phyloP scores from a whole-genome alignment of 2,888 invertebrate species.

The Yponomeuta cagnagella region DNA sequence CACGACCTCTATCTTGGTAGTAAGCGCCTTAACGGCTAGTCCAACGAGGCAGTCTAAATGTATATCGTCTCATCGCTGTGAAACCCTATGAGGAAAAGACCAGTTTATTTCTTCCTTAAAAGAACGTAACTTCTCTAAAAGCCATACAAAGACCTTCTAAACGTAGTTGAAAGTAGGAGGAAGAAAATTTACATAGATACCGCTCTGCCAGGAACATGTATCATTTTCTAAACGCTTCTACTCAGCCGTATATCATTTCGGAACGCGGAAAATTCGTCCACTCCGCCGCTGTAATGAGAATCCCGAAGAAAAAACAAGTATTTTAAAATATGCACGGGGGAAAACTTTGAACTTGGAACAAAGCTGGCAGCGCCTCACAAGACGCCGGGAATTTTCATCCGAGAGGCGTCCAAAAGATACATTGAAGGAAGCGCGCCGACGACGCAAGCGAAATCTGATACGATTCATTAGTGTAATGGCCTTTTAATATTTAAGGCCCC shows the following conservation, averaged over 20 bases:
- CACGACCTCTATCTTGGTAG: no score
- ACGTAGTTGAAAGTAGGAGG: slow-evolving; percentile 12
- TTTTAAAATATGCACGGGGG: slow-evolving; percentile 34
- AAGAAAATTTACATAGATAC: slow-evolving; percentile 17
- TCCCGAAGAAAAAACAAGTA: slow-evolving; percentile 23
- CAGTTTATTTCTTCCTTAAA: background rate
- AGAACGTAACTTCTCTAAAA: background rate
- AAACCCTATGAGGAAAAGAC: no score
- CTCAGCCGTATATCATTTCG: slow-evolving; percentile 1
- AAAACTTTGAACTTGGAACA: slow-evolving; percentile 41
- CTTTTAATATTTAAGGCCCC: slow-evolving; percentile 69
- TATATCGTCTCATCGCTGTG: no score
- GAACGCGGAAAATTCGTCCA: slow-evolving; percentile 1
- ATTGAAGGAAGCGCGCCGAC: slow-evolving; percentile 45
- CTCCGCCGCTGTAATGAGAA: slow-evolving; percentile 1
- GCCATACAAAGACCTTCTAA: slow-evolving; percentile 5
- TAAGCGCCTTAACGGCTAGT: no score
- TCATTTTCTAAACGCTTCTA: slow-evolving; percentile 9
- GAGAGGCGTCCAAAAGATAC: slow-evolving; percentile 54
- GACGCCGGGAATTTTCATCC: slow-evolving; percentile 30
- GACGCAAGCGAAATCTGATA: slow-evolving; percentile 68
- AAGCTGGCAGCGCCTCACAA: slow-evolving; percentile 27
- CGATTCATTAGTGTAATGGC: slow-evolving; percentile 75
- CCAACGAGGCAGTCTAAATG: no score
- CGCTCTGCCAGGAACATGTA: slow-evolving; percentile 7